Conservation (phyloP, 1,140 invertebrate genomes). For the Diorhabda sublineata region DNA sequence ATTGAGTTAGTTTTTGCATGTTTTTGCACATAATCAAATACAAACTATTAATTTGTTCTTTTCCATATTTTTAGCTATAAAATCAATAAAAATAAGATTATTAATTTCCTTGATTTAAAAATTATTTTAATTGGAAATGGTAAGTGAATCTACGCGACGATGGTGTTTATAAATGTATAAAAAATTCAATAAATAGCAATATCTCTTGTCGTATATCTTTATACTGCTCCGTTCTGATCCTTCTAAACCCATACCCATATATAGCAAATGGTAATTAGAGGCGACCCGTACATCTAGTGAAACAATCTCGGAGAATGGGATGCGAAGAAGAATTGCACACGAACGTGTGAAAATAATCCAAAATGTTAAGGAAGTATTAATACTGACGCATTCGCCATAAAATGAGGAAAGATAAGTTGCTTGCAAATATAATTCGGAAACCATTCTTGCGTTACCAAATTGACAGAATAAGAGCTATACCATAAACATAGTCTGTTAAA, state of each 20-base stretch:
- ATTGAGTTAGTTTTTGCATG: too few relatives aligned
- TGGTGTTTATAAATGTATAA: neutral
- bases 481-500: too few relatives aligned
- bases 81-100: too few relatives aligned
- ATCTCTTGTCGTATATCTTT: neutral
- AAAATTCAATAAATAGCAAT: neutral
- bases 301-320: neutral
- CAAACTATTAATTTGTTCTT: too few relatives aligned
- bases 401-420: too few relatives aligned
- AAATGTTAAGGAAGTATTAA: neutral
- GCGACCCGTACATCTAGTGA: neutral
- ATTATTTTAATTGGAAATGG: neutral
- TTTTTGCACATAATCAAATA: too few relatives aligned
- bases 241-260: neutral
- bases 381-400: too few relatives aligned
- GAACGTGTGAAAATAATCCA: neutral
- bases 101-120: neutral
- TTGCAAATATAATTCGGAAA: too few relatives aligned
- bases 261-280: conserved; percentile 1
- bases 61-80: too few relatives aligned
- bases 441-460: too few relatives aligned
- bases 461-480: too few relatives aligned
- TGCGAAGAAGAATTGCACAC: neutral
- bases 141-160: too few relatives aligned
- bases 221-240: neutral